These are phyloP conservation scores for Chaunax sp. DNA, from an alignment of 2,797 vertebrate species.

Conservation along the genomic window DNA sequence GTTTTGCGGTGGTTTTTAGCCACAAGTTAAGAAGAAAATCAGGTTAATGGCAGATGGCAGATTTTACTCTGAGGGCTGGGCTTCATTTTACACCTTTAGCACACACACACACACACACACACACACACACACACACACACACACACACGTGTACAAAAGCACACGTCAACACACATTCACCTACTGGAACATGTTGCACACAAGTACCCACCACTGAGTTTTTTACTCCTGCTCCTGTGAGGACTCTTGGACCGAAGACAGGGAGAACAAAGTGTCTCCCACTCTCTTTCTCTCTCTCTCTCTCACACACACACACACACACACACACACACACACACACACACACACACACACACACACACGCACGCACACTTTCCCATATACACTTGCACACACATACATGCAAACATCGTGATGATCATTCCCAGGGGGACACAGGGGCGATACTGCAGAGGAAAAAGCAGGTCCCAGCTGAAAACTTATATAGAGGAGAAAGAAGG, in stretches of 20 bases:
- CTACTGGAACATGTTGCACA: constrained; percentile 33
- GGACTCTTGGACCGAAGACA: constrained; percentile 38
- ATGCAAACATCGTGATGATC: constrained; percentile 29
- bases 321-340: constrained; percentile 26
- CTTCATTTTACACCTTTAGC: constrained; percentile 11
- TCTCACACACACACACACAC: neutral
- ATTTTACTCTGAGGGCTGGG: constrained; percentile 22
- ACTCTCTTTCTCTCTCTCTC: constrained; percentile 1
- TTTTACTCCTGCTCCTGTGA: constrained; percentile 50
- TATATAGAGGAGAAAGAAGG: constrained; percentile 43
- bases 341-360: neutral
- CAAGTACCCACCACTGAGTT: constrained; percentile 31
- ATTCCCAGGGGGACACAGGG: constrained; percentile 44
- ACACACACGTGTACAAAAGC: no score
- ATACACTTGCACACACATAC: constrained; percentile 19
- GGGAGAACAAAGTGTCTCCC: constrained; percentile 42
- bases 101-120: neutral
- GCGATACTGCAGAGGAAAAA: constrained; percentile 55
- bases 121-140: neutral
- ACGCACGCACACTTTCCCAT: neutral
- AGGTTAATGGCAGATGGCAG: constrained; percentile 4
- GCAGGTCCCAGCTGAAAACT: constrained; percentile 63
- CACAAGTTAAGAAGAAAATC: constrained; percentile 41
- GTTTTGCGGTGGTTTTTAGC: constrained; percentile 22
- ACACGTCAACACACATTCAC: constrained; percentile 3